Conservation (phyloP, 2,113 vertebrate species). For the Tenebrosternarchus preto region DNA sequence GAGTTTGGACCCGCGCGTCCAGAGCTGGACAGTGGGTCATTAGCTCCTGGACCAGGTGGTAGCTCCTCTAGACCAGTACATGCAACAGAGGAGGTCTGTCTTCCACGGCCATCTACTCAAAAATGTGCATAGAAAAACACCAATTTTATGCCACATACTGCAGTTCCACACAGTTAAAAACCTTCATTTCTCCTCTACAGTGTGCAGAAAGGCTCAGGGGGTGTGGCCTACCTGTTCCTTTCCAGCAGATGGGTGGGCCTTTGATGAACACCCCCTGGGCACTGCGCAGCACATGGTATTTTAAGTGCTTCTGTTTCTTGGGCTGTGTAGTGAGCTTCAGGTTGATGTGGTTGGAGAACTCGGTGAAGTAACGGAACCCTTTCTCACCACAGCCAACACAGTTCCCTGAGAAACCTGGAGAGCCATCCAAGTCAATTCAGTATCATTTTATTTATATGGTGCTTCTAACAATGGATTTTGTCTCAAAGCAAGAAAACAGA, state of each 20-base stretch:
- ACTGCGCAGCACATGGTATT: conserved; percentile 87
- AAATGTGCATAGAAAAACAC: conserved; percentile 1
- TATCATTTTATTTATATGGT: background rate
- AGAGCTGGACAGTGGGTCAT: conserved; percentile 48
- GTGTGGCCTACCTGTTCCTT: conserved; percentile 80
- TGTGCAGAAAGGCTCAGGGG: background rate
- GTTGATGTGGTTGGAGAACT: conserved; percentile 97
- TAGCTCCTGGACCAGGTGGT: conserved; percentile 35
- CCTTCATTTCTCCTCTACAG: background rate
- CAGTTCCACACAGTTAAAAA: no score
- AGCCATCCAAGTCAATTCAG: no score
- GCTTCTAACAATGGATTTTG: background rate
- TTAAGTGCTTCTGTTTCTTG: conserved; percentile 99
- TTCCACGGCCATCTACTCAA: conserved; percentile 72
- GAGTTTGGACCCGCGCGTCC: conserved; percentile 52
- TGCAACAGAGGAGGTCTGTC: conserved; percentile 65
- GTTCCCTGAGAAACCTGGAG: conserved; percentile 91
- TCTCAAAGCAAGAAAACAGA: background rate
- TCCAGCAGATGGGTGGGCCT: conserved; percentile 93
- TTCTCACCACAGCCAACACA: conserved; percentile 96
- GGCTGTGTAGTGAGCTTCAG: conserved; percentile 94
- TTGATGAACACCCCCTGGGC: conserved; percentile 85
- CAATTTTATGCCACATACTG: background rate
- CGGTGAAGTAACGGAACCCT: conserved; percentile 97
- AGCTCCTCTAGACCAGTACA: conserved; percentile 67